Conservation (phyloP, 2,888 invertebrate genomes). For the Platycheirus albimanus region DNA sequence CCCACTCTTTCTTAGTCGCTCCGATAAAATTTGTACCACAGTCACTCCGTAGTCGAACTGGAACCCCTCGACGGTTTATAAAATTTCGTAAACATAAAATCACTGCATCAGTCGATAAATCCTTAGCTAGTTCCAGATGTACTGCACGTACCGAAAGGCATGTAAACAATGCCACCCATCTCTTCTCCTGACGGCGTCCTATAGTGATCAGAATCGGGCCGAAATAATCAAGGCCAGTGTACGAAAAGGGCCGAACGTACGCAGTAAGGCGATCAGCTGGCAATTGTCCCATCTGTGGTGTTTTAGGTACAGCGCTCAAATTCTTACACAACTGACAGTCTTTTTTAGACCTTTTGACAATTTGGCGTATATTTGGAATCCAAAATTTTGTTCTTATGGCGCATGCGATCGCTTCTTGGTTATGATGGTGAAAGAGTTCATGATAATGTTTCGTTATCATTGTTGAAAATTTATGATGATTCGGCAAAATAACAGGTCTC, state of each 20-base stretch:
- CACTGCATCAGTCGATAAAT: constrained; percentile 57
- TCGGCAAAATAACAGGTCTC: too few species aligned
- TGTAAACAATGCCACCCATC: constrained; percentile 66
- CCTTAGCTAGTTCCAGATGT: constrained; percentile 53
- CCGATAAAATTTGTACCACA: constrained; percentile 42
- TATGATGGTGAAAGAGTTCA: too few species aligned
- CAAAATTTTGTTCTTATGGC: not conserved
- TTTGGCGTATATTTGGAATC: too few species aligned
- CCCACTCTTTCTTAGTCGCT: constrained; percentile 9
- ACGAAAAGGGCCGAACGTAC: not conserved
- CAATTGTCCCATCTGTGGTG: too few species aligned
- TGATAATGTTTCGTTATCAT: too few species aligned
- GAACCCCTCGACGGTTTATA: constrained; percentile 52
- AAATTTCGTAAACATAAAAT: constrained; percentile 52
- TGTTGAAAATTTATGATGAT: too few species aligned
- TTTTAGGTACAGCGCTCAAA: too few species aligned
- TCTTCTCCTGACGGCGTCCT: constrained; percentile 65
- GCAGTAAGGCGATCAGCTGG: not conserved
- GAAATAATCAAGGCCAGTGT: not conserved
- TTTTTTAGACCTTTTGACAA: too few species aligned
- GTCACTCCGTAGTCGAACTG: constrained; percentile 37
- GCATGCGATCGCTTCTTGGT: not conserved
- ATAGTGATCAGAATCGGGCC: constrained; percentile 19
- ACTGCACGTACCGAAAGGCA: constrained; percentile 51
- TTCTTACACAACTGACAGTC: too few species aligned